phyloP scores from a whole-genome alignment of 2,888 invertebrate species.

The Hemistola chrysoprasaria region DNA sequence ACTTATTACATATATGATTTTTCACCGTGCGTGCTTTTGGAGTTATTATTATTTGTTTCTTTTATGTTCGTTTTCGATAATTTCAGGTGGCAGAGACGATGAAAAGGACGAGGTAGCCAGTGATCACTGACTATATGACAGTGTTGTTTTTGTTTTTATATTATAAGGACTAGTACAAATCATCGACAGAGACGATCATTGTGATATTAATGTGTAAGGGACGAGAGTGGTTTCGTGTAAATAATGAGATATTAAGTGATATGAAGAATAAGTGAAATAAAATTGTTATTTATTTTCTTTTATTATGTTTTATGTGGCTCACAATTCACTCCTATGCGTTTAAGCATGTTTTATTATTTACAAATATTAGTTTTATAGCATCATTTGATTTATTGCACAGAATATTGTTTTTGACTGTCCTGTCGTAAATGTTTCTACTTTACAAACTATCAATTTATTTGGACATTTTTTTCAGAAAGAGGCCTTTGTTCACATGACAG shows the following conservation, averaged over 20 bases:
- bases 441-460: no score
- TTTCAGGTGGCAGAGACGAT: slow-evolving; percentile 78
- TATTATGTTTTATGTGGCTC: slow-evolving; percentile 46
- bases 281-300: slow-evolving; percentile 62
- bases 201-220: slow-evolving; percentile 78
- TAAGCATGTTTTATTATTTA: slow-evolving; percentile 29
- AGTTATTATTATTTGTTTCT: slow-evolving; percentile 49
- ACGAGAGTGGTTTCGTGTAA: slow-evolving; percentile 63
- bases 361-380: slow-evolving; percentile 25
- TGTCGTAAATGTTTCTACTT: no score
- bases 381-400: slow-evolving; percentile 9
- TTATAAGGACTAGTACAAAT: slow-evolving; percentile 40
- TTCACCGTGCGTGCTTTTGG: slow-evolving; percentile 29
- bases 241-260: slow-evolving; percentile 66
- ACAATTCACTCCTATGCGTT: slow-evolving; percentile 13
- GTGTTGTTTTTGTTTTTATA: slow-evolving; percentile 44
- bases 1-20: slow-evolving; percentile 1
- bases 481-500: no score
- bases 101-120: slow-evolving; percentile 71
- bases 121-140: slow-evolving; percentile 67
- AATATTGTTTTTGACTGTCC: no score
- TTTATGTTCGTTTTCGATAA: slow-evolving; percentile 68
- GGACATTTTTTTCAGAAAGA: no score
- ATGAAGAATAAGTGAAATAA: slow-evolving; percentile 62
- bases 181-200: slow-evolving; percentile 76